Percentiles rank a stretch among this genome's conserved stretches.
Evolutionary conservation across 2,113 vertebrate genomes (phyloP).

Genomic region (Alligator sinensis): DNA sequence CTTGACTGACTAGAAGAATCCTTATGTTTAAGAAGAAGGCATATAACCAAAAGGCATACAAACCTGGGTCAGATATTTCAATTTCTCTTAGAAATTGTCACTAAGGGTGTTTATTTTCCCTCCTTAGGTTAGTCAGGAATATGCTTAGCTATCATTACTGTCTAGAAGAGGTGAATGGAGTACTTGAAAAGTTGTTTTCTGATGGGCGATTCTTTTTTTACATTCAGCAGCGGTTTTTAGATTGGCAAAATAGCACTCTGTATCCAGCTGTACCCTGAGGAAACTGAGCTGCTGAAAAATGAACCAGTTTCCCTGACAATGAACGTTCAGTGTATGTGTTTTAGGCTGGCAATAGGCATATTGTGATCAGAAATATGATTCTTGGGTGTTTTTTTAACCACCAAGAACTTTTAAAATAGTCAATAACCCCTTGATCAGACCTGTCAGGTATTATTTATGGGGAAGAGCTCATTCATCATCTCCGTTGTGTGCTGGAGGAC

Average conservation of each 20-base stretch:
- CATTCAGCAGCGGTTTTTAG: slow-evolving; percentile 30
- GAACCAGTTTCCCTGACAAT: not conserved
- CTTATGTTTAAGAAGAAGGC: slow-evolving; percentile 57
- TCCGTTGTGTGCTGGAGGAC: slow-evolving; percentile 10
- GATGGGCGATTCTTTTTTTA: not conserved
- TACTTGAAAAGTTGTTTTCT: slow-evolving; percentile 13
- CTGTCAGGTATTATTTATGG: slow-evolving; percentile 30
- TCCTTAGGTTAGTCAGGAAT: not conserved
- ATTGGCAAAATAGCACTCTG: not conserved
- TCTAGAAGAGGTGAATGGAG: not conserved
- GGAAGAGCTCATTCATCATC: slow-evolving; percentile 3
- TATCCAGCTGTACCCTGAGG: not conserved
- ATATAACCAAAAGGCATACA: slow-evolving; percentile 18
- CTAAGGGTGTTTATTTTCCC: not conserved
- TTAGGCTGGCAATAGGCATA: not conserved
- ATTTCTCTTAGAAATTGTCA: not conserved
- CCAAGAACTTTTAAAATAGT: not conserved
- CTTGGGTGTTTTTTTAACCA: not conserved
- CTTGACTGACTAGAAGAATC: slow-evolving; percentile 85
- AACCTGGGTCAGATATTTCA: not conserved
- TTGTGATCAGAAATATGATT: not conserved
- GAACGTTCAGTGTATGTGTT: slow-evolving; percentile 4
- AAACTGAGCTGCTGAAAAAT: not conserved
- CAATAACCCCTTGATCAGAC: slow-evolving; percentile 19
- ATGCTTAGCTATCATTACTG: not conserved